A percentile compares a stretch with the other conserved stretches of the same genome.
Conservation (phyloP, 2,113 vertebrate species). For the Syngnathus typhle region DNA sequence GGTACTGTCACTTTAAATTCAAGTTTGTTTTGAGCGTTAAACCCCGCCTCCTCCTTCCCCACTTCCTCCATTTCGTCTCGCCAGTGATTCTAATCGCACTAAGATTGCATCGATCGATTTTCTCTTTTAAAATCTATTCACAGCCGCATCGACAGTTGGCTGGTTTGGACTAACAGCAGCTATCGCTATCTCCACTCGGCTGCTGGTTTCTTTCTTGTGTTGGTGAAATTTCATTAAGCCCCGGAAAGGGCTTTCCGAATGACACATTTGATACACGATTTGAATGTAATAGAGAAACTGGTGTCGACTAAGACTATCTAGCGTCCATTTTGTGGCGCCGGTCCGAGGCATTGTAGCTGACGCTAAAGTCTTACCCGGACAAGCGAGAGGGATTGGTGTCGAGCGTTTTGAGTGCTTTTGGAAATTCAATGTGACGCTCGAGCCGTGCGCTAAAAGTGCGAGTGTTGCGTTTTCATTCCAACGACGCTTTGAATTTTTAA, state of each 20-base stretch:
- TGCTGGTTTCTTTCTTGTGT: constrained; percentile 57
- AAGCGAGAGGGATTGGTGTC: constrained; percentile 46
- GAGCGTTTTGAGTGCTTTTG: constrained; percentile 9
- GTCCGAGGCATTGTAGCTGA: constrained; percentile 50
- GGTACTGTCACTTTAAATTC: background rate
- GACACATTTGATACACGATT: constrained; percentile 32
- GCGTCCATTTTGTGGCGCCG: background rate
- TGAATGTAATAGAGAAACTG: background rate
- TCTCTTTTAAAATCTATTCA: rapidly evolving
- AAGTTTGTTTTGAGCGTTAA: background rate
- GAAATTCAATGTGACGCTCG: no score
- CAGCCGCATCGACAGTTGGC: background rate
- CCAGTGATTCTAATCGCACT: constrained; percentile 32
- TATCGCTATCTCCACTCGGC: constrained; percentile 3
- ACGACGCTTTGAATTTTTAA: no score
- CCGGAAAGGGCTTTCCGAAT: constrained; percentile 26
- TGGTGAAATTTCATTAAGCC: constrained; percentile 49
- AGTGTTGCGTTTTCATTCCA: no score
- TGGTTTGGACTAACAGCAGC: constrained; percentile 37
- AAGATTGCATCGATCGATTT: background rate
- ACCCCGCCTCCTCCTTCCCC: constrained; percentile 16
- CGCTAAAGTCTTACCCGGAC: constrained; percentile 26
- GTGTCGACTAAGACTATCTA: background rate
- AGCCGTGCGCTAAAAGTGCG: no score
- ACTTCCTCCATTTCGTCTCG: constrained; percentile 18